Percentiles rank a stretch among this genome's conserved stretches.
Conservation (phyloP, 2,113 vertebrate genomes). For the Actenoides hombroni region DNA sequence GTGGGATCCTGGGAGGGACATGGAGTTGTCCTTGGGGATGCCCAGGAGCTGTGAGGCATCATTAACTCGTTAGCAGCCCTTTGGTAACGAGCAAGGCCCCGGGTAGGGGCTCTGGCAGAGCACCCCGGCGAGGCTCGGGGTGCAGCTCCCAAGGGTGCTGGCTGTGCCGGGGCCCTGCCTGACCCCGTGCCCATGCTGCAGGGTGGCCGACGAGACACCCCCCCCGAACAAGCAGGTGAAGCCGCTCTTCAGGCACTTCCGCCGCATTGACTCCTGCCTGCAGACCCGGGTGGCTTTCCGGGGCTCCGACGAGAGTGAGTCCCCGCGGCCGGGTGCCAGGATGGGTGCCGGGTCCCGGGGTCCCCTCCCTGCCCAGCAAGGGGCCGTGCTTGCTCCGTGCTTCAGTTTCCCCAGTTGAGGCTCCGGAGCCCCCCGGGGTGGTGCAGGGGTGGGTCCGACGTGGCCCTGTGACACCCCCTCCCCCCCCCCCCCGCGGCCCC, state of each 20-base stretch:
- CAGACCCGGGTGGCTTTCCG: constrained; percentile 95
- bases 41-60: not conserved
- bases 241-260: constrained; percentile 93
- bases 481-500: too few species aligned
- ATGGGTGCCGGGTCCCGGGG: not conserved
- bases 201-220: constrained; percentile 87
- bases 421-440: not conserved
- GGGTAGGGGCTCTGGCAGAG: too few species aligned
- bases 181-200: constrained; percentile 10
- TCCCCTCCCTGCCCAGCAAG: not conserved
- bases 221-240: constrained; percentile 88
- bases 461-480: not conserved
- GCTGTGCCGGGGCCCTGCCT: not conserved
- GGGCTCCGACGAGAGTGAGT: constrained; percentile 94
- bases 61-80: not conserved
- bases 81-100: fast-evolving
- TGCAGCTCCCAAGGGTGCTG: not conserved
- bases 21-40: not conserved
- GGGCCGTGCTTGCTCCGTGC: not conserved
- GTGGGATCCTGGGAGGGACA: too few species aligned
- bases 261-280: constrained; percentile 92
- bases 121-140: not conserved
- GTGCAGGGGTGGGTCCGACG: fast-evolving
- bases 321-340: not conserved
- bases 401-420: not conserved